Percentiles rank a stretch among this genome's conserved stretches.
Evolutionary conservation across 2,888 invertebrate genomes (phyloP).

Genomic region (Melieria picta): DNA sequence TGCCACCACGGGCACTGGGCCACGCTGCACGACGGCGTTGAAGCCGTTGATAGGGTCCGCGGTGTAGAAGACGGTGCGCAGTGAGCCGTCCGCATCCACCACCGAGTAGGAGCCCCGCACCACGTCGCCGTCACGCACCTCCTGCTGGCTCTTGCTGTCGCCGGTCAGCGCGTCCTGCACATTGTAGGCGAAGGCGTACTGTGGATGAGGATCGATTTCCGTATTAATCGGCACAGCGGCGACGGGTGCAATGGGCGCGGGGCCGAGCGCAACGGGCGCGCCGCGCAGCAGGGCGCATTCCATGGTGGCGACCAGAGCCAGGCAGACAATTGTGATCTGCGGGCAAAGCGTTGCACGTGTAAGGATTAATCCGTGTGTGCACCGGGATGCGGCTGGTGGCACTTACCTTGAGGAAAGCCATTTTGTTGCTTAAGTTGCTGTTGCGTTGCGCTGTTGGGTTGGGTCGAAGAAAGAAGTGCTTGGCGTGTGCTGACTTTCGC

Average conservation of each 20-base stretch:
- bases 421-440: slow-evolving; percentile 35
- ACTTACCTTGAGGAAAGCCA: slow-evolving; percentile 49
- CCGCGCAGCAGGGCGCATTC: slow-evolving; percentile 48
- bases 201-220: slow-evolving; percentile 66
- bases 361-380: not conserved
- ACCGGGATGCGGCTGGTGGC: not conserved
- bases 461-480: slow-evolving; percentile 19
- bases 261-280: slow-evolving; percentile 41
- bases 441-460: slow-evolving; percentile 18
- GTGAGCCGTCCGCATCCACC: slow-evolving; percentile 59
- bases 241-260: slow-evolving; percentile 38
- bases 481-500: slow-evolving; percentile 40
- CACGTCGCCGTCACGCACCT: slow-evolving; percentile 71
- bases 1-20: slow-evolving; percentile 65
- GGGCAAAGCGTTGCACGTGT: not conserved
- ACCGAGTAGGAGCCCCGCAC: slow-evolving; percentile 67
- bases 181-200: slow-evolving; percentile 76
- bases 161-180: slow-evolving; percentile 76
- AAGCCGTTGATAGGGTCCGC: slow-evolving; percentile 61
- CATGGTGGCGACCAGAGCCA: slow-evolving; percentile 44
- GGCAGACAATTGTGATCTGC: slow-evolving; percentile 49
- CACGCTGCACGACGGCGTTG: slow-evolving; percentile 70
- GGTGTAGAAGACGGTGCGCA: slow-evolving; percentile 59
- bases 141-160: slow-evolving; percentile 69
- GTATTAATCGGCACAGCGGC: slow-evolving; percentile 50